These are phyloP conservation scores for Hyposoter didymator DNA, from an alignment of 2,888 invertebrate genomes.

Conservation along the genomic window DNA sequence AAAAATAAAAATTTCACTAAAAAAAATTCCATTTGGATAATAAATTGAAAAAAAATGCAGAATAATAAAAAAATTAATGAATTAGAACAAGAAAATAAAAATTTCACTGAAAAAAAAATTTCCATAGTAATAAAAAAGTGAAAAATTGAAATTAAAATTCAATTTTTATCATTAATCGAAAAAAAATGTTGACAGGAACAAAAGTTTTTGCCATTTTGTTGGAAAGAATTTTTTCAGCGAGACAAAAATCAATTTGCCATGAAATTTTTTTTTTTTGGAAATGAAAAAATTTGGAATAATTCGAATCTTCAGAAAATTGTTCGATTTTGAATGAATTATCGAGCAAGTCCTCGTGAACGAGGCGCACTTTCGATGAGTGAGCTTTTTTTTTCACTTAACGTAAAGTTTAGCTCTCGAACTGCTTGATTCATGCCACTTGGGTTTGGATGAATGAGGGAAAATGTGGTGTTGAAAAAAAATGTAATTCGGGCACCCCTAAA, in stretches of 20 bases:
- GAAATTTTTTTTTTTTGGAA: not conserved
- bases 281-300: not conserved
- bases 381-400: conserved; percentile 27
- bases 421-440: conserved; percentile 41
- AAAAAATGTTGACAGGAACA: no score
- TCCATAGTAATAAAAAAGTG: no score
- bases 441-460: conserved; percentile 34
- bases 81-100: no score
- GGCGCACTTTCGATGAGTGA: not conserved
- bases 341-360: not conserved
- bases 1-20: no score
- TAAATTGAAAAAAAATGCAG: no score
- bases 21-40: no score
- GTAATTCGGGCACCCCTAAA: conserved; percentile 28
- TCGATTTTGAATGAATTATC: not conserved
- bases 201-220: no score
- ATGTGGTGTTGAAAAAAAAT: conserved; percentile 31
- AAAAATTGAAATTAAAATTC: no score
- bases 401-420: conserved; percentile 3
- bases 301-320: not conserved
- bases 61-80: no score
- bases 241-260: not conserved
- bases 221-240: no score
- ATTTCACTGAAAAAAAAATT: no score
- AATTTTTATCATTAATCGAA: no score